Percentiles rank a stretch among this genome's conserved stretches.
phyloP scores from a whole-genome alignment of 2,797 vertebrate species.

The Macroramphosus scolopax region DNA sequence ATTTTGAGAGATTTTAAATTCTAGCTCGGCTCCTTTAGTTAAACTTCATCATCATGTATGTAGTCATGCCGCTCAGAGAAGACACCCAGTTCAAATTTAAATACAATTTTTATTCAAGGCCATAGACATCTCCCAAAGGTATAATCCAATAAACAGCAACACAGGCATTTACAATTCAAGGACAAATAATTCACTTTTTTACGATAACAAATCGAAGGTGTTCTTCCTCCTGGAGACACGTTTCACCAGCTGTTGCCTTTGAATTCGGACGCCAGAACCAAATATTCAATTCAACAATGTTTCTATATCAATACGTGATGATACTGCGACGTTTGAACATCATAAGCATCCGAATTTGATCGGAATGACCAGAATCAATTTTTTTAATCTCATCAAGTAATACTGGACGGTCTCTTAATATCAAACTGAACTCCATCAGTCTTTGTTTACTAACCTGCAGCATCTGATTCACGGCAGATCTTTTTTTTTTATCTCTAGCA shows the following conservation, averaged over 20 bases:
- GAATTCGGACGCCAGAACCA: constrained; percentile 27
- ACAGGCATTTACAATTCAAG: constrained; percentile 74
- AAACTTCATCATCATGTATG: too few relatives aligned
- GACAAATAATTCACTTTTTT: constrained; percentile 74
- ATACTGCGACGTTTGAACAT: neutral
- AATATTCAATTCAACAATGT: constrained; percentile 28
- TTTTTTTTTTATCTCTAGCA: neutral
- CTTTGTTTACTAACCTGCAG: too few relatives aligned
- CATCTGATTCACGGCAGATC: neutral
- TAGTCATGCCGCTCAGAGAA: neutral
- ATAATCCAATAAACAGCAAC: constrained; percentile 76
- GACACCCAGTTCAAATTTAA: constrained; percentile 51
- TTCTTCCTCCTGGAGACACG: constrained; percentile 41
- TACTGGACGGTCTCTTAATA: too few relatives aligned
- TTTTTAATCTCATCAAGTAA: too few relatives aligned
- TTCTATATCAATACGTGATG: constrained; percentile 18
- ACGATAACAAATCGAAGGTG: constrained; percentile 67
- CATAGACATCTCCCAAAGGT: constrained; percentile 69
- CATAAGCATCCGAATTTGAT: too few relatives aligned
- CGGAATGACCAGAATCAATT: too few relatives aligned
- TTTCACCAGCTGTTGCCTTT: constrained; percentile 44
- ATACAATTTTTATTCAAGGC: constrained; percentile 76
- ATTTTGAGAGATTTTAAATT: too few relatives aligned
- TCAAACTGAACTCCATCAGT: too few relatives aligned
- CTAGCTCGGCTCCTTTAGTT: too few relatives aligned